phyloP scores from a whole-genome alignment of 2,888 invertebrate genomes.

The Pecten maximus region DNA sequence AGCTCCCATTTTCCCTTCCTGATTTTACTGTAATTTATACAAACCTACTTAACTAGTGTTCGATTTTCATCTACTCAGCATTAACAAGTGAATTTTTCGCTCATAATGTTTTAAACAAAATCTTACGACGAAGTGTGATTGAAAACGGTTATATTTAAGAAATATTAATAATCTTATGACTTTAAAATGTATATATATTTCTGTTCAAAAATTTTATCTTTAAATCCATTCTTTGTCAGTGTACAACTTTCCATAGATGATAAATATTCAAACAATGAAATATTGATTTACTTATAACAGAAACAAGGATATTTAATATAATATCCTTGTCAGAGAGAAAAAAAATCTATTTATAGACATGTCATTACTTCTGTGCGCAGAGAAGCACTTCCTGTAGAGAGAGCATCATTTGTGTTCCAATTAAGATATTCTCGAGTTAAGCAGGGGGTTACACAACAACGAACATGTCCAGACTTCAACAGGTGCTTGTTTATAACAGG shows the following conservation, averaged over 20 bases:
- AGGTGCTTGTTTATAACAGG: conserved; percentile 14
- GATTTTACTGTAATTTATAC: background rate
- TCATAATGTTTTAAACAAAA: too few relatives aligned
- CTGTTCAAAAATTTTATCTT: background rate
- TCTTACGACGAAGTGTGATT: too few relatives aligned
- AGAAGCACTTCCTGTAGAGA: background rate
- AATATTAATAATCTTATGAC: too few relatives aligned
- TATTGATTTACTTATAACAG: background rate
- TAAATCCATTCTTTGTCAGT: background rate
- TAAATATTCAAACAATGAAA: background rate
- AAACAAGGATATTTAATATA: background rate
- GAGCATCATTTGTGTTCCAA: background rate
- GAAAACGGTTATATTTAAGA: too few relatives aligned
- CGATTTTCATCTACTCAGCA: background rate
- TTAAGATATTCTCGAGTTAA: background rate
- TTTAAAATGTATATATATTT: background rate
- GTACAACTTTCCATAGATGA: background rate
- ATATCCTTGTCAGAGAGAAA: background rate
- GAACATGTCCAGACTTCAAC: background rate
- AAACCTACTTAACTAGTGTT: background rate
- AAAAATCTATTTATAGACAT: conserved; percentile 17
- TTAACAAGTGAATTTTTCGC: too few relatives aligned
- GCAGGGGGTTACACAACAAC: background rate
- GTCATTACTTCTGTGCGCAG: conserved; percentile 19
- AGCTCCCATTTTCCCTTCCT: background rate